Percentiles rank a stretch among this genome's conserved stretches.
Conservation (phyloP, 1,140 invertebrate genomes). For the Brachionus rubens region DNA sequence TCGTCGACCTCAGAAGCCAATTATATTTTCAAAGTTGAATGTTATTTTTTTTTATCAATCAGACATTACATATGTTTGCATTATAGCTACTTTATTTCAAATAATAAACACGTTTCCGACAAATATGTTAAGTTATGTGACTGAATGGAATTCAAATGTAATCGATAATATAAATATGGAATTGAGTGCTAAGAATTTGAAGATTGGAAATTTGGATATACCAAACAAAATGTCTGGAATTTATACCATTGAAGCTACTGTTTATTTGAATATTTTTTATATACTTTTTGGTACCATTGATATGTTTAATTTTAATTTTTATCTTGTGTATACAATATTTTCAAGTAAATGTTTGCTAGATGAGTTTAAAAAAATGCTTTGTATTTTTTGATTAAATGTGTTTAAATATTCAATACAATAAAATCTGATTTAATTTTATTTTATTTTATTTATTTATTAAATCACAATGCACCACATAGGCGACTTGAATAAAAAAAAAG, state of each 20-base stretch:
- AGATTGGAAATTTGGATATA: too few species aligned
- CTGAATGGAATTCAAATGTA: not conserved
- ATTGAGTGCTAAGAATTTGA: not conserved
- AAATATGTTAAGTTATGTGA: slow-evolving; percentile 8
- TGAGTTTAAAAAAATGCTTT: slow-evolving; percentile 20
- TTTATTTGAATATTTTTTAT: slow-evolving; percentile 24
- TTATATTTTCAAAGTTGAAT: slow-evolving; percentile 5
- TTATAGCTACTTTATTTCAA: slow-evolving; percentile 12
- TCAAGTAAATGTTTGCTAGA: slow-evolving; percentile 11
- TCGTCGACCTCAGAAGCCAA: not conserved
- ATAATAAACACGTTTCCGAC: not conserved
- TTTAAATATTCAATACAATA: too few species aligned
- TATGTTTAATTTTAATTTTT: slow-evolving; percentile 28
- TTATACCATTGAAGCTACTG: too few species aligned
- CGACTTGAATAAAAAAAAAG: too few species aligned
- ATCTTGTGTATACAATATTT: slow-evolving; percentile 23
- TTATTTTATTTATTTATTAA: too few species aligned
- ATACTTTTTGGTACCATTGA: slow-evolving; percentile 1
- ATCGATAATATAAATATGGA: slow-evolving; percentile 1
- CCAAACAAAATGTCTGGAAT: too few species aligned
- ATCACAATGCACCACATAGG: too few species aligned
- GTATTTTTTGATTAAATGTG: too few species aligned
- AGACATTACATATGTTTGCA: not conserved
- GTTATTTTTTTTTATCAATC: slow-evolving; percentile 10
- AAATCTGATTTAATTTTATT: too few species aligned